Percentiles rank a stretch among this genome's conserved stretches.
These are phyloP conservation scores for Yponomeuta plumbellus DNA, from an alignment of 2,888 invertebrate species.

Conservation along the genomic window DNA sequence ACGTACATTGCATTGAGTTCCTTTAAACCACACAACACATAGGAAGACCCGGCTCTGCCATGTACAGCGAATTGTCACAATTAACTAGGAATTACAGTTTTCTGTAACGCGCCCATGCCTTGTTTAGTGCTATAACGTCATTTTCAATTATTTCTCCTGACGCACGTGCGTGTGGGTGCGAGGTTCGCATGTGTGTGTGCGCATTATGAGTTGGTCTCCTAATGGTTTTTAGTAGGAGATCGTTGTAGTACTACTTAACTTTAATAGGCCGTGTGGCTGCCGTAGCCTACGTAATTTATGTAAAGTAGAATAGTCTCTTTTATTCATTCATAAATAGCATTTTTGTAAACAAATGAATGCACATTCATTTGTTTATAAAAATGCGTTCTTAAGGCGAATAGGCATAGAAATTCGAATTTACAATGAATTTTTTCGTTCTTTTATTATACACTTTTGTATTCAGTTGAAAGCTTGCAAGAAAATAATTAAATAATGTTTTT, in stretches of 20 bases:
- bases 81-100: background rate
- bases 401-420: no score
- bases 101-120: background rate
- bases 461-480: no score
- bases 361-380: no score
- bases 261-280: background rate
- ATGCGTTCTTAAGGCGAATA: no score
- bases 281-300: background rate
- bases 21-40: no score
- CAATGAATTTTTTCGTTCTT: no score
- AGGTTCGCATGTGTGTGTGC: background rate
- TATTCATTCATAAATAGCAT: no score
- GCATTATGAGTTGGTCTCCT: conserved; percentile 62
- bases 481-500: no score
- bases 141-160: background rate
- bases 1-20: no score
- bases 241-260: background rate
- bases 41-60: no score
- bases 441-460: no score
- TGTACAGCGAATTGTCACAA: background rate
- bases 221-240: conserved; percentile 68
- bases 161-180: conserved; percentile 19
- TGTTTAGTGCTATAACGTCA: background rate
- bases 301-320: background rate
- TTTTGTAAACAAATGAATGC: no score